Evolutionary conservation across 2,888 invertebrate species (phyloP), one percentile per base, ranked within the genome.

Genomic region (Heliconius charithonia): DNA sequence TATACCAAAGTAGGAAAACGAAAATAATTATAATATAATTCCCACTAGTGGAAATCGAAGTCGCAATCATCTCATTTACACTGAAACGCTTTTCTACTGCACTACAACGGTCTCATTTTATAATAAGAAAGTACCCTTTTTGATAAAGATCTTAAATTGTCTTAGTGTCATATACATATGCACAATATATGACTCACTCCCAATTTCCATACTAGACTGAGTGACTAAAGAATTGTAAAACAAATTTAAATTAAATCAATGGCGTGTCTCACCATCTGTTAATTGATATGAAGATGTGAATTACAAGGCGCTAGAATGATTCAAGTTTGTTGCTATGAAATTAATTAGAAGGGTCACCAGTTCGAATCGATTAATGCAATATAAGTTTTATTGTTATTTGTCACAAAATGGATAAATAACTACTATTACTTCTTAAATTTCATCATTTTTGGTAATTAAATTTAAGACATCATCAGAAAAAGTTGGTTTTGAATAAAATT

Each of bases 191-290:
- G 67, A 67, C 3, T 67, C 67, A 67, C n/a, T 22, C 22, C 25
- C 67, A 67, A 37, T 41, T 67, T 67, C 4, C 37, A 67, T 2
- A 41, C 37, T 67, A 67, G 37, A 37, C 37, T 2, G 67, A 67
- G 67, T 67, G 67, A 67, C 67, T 67, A 67, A 67, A 67, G 67
- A 37, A 67, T 67, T 22, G n/a, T 25, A n/a, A 37, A 37, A 37
- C 37, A n/a, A 4, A 37, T 37, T 37, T 37, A 0, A 37, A 67
- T 67, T 41, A 12, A 37, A 19, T n/a, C 4, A n/a, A 67, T 13
- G 12, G n/a, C 13, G 63, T 65, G 67, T 37, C 67, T 37, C 67
- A 67, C n/a, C 37, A 37, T 32, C 32, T 10, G 25, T 62, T 66
- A 66, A 37, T 32, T 66, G 66, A 66, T 22, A 66, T 66, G 22